A percentile compares a stretch with the other conserved stretches of the same genome.
phyloP scores from a whole-genome alignment of 2,113 vertebrate genomes.

The Grammomys dolichurus region DNA sequence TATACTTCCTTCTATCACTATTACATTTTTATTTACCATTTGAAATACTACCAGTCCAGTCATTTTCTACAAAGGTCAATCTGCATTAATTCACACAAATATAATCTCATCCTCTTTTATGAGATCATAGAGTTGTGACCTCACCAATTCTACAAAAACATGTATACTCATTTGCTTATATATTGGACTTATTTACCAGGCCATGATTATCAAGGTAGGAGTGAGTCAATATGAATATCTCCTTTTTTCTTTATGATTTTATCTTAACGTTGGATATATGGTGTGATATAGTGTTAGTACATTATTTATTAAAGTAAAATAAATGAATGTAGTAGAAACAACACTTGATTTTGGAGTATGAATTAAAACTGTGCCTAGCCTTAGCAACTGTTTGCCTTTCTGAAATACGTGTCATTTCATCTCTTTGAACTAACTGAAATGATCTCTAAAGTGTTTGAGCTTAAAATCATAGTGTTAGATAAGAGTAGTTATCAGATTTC shows the following conservation, averaged over 20 bases:
- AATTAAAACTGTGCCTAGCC: not conserved
- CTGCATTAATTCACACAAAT: not conserved
- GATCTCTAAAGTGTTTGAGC: not conserved
- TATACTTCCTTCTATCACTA: not conserved
- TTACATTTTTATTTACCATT: slow-evolving; percentile 50
- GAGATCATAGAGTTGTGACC: not conserved
- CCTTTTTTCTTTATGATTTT: not conserved
- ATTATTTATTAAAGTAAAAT: slow-evolving; percentile 34
- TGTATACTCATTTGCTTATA: not conserved
- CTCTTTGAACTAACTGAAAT: not conserved
- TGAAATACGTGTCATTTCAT: slow-evolving; percentile 3
- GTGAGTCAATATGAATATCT: not conserved
- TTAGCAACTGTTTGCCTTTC: slow-evolving; percentile 21
- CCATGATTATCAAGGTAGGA: not conserved
- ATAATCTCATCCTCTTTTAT: not conserved
- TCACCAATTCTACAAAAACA: not conserved
- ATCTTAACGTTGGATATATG: not conserved
- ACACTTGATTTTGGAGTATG: slow-evolving; percentile 21
- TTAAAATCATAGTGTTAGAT: slow-evolving; percentile 24
- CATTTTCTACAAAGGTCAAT: not conserved
- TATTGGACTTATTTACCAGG: not conserved
- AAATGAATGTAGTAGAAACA: slow-evolving; percentile 8
- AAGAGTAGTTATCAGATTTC: not conserved
- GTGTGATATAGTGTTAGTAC: not conserved
- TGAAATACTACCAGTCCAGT: not conserved